Conservation (phyloP, 2,113 vertebrate species). For the Fregata magnificens region DNA sequence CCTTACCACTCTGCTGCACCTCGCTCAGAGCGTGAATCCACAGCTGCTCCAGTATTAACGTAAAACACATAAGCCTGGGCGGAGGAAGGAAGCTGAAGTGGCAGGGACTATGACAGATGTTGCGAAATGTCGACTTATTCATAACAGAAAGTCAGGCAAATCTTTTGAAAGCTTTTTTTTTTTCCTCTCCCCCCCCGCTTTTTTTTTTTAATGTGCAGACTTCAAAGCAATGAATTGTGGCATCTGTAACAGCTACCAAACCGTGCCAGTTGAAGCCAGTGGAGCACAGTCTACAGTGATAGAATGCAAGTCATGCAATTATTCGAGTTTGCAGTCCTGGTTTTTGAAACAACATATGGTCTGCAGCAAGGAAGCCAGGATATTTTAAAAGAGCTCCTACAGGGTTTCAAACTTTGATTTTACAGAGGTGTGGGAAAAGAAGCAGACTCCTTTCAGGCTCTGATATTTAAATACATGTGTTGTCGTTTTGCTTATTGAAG, state of each 20-base stretch:
- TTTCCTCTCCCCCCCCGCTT: accelerated
- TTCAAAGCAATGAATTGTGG: slow-evolving; percentile 80
- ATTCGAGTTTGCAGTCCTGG: slow-evolving; percentile 53
- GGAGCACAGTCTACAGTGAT: slow-evolving; percentile 50
- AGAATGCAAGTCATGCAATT: slow-evolving; percentile 59
- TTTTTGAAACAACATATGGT: slow-evolving; percentile 77
- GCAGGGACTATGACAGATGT: slow-evolving; percentile 70
- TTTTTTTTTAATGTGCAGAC: slow-evolving; percentile 66
- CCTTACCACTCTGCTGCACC: not conserved
- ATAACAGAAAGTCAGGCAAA: slow-evolving; percentile 73
- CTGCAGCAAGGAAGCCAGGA: slow-evolving; percentile 73
- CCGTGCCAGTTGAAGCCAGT: slow-evolving; percentile 66
- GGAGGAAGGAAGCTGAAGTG: slow-evolving; percentile 60
- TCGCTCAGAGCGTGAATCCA: not conserved
- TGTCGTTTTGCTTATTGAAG: slow-evolving; percentile 53
- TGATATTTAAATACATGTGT: slow-evolving; percentile 69
- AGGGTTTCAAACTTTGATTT: slow-evolving; percentile 79
- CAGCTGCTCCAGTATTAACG: slow-evolving; percentile 57
- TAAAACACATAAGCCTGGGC: slow-evolving; percentile 47
- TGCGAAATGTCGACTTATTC: slow-evolving; percentile 63
- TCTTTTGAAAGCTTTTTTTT: slow-evolving; percentile 68
- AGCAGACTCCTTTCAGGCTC: slow-evolving; percentile 61
- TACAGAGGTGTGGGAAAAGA: slow-evolving; percentile 74
- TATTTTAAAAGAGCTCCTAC: slow-evolving; percentile 79
- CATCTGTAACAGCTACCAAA: slow-evolving; percentile 75